A percentile compares a stretch with the other conserved stretches of the same genome.
phyloP scores from a whole-genome alignment of 2,113 vertebrate species.

The Chlamydotis undulata region DNA sequence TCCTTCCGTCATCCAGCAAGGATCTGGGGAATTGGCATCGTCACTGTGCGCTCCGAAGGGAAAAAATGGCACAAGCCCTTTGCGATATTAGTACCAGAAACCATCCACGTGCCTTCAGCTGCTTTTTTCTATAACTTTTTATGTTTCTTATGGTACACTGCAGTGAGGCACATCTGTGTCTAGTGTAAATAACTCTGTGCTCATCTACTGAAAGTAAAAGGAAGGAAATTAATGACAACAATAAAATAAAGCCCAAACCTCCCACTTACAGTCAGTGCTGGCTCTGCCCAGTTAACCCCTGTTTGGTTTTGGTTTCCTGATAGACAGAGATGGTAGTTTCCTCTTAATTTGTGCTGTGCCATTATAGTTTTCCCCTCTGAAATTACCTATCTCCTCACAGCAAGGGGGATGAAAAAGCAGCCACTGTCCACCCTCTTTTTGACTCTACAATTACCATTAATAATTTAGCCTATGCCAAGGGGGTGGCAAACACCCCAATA shows the following conservation, averaged over 20 bases:
- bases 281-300: constrained; percentile 43
- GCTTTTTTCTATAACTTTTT: background rate
- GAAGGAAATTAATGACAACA: constrained; percentile 52
- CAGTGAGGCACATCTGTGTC: background rate
- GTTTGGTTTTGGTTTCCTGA: constrained; percentile 14
- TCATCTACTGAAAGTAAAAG: constrained; percentile 50
- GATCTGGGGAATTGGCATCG: background rate
- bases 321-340: background rate
- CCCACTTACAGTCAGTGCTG: background rate
- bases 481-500: background rate
- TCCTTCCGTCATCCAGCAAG: background rate
- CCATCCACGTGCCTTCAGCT: background rate
- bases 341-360: background rate
- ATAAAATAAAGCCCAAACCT: constrained; percentile 35
- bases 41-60: background rate
- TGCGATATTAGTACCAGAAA: background rate
- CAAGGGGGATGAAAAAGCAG: background rate
- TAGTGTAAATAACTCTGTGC: constrained; percentile 12
- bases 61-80: background rate
- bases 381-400: background rate
- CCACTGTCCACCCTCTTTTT: background rate
- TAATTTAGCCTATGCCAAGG: background rate
- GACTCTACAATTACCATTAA: background rate
- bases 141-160: background rate
- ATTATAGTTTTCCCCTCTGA: background rate